phyloP scores from a whole-genome alignment of 2,888 invertebrate genomes.

The Ariolimax columbianus region DNA sequence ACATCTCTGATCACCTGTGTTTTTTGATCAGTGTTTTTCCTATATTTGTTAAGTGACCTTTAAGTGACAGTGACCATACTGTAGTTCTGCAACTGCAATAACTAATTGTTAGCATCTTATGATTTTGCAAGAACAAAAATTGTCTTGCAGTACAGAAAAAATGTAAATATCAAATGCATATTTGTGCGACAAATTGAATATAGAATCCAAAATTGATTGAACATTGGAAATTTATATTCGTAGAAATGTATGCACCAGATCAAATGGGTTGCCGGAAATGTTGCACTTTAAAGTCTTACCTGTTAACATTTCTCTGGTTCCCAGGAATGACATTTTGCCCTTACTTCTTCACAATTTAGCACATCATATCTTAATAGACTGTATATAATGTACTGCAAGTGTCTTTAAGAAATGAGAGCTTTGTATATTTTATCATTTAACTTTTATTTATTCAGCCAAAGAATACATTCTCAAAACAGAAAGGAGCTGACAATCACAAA shows the following conservation, averaged over 20 bases:
- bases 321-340: too few species aligned
- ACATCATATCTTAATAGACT: neutral
- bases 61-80: neutral
- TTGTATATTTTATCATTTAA: constrained; percentile 28
- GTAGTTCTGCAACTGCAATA: neutral
- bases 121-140: neutral
- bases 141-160: neutral
- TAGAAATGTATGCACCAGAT: neutral
- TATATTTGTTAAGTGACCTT: neutral
- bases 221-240: neutral
- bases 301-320: too few species aligned
- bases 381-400: neutral
- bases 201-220: neutral
- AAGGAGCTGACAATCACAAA: constrained; percentile 27
- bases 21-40: neutral
- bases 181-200: neutral
- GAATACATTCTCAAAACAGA: neutral
- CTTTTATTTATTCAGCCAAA: constrained; percentile 31
- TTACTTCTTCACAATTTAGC: neutral
- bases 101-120: neutral
- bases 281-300: neutral
- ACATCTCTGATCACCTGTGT: neutral
- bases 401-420: neutral
- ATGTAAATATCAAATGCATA: neutral
- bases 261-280: neutral